phyloP scores from a whole-genome alignment of 2,888 invertebrate species.

The Drosophila birchii region DNA sequence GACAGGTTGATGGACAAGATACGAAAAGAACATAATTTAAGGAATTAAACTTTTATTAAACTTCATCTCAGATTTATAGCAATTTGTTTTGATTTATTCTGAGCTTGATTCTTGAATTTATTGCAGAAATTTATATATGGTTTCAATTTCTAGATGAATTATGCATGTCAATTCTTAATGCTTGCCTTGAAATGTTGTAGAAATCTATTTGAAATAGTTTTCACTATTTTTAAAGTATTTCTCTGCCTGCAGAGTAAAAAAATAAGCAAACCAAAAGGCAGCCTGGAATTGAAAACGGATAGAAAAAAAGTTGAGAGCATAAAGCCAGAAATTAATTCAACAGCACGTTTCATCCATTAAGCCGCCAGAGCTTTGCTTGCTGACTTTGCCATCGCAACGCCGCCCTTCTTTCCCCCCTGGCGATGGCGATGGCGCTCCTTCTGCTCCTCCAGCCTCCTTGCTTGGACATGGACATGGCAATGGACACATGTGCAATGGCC shows the following conservation, averaged over 20 bases:
- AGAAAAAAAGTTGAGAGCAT: conserved; percentile 56
- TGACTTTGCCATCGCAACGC: conserved; percentile 62
- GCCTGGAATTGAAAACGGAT: conserved; percentile 17
- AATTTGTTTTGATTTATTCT: neutral
- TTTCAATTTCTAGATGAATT: neutral
- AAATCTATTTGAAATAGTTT: neutral
- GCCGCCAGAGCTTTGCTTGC: conserved; percentile 67
- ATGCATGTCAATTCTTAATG: neutral
- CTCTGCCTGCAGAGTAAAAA: conserved; percentile 22
- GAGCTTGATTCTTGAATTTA: conserved; percentile 1
- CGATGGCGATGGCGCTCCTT: neutral
- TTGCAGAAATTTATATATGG: neutral
- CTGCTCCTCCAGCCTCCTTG: neutral
- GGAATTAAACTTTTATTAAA: neutral
- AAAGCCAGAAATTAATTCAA: conserved; percentile 77
- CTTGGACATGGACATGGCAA: conserved; percentile 33
- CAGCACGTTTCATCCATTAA: conserved; percentile 78
- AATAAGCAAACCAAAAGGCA: conserved; percentile 4
- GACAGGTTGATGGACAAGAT: neutral
- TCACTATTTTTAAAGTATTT: conserved; percentile 8
- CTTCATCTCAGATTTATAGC: neutral
- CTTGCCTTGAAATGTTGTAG: neutral
- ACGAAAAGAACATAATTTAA: neutral
- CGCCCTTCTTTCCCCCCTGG: neutral
- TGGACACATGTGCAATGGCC: conserved; percentile 43